Evolutionary conservation across 2,888 invertebrate genomes (phyloP), one percentile per base, ranked within the genome.

Genomic region (Diachrysia chrysitis): DNA sequence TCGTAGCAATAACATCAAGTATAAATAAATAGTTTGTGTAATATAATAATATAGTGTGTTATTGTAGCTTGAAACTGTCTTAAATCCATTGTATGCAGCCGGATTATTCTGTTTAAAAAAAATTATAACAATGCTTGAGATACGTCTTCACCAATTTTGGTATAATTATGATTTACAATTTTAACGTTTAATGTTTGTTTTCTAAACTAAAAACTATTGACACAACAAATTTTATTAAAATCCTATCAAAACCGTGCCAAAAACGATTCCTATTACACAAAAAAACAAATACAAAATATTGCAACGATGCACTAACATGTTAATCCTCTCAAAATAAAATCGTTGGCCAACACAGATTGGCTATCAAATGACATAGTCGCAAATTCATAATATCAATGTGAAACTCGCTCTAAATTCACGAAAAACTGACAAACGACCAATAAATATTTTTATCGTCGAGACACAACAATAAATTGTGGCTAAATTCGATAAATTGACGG

Each of bases 401-500:
- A 67, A 73, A 54, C 60, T 16, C n/a, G 64, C 78, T 69, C 71
- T 73, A 75, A 81, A 83, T 81, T 70, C 78, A 51, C 25, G 55
- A 71, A 79, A 76, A 81, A 70, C 79, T 81, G 79, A 83, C 83
- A 83, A 83, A 79, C 82, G 79, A 80, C 83, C 83, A 83, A 87
- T 83, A 83, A 81, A 82, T 74, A 67, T 72, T 82, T 80, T 78
- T 82, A 85, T 83, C 81, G 79, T 75, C 73, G 78, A 79, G 77
- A 80, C 79, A 77, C 72, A 80, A 80, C 82, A 81, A 84, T 85
- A 85, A 83, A 86, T 83, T 83, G 66, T 71, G 82, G 64, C 71
- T 81, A 79, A 83, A 87, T 85, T 85, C 79, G 83, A 87, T 81
- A 81, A 81, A 81, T 81, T 81, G 83, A 83, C 75, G 83, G 81